Evolutionary conservation across 2,888 invertebrate species (phyloP).

Genomic region (Drosophila multiciliata): DNA sequence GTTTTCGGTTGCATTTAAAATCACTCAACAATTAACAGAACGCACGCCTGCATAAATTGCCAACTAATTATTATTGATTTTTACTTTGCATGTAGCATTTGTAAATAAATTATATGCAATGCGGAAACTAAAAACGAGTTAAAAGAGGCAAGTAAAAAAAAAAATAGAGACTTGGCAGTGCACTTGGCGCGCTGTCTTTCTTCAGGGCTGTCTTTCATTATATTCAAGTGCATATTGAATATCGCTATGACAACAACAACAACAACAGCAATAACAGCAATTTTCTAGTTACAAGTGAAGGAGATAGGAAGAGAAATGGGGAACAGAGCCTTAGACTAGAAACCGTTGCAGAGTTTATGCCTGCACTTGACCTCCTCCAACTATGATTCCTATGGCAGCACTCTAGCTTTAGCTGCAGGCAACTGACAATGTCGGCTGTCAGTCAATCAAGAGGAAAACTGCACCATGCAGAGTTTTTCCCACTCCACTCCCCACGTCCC

Average conservation of each 20-base stretch:
- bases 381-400: conserved; percentile 12
- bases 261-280: conserved; percentile 8
- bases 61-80: conserved; percentile 65
- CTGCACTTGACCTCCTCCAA: conserved; percentile 66
- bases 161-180: conserved; percentile 8
- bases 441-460: conserved; percentile 56
- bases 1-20: conserved; percentile 24
- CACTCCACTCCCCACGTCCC: background rate
- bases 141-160: background rate
- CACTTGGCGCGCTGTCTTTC: conserved; percentile 21
- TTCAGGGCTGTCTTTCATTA: conserved; percentile 15
- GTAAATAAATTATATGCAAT: conserved; percentile 14
- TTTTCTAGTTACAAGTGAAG: background rate
- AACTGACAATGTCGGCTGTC: conserved; percentile 50
- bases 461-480: conserved; percentile 41
- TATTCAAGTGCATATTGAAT: conserved; percentile 22
- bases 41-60: conserved; percentile 36
- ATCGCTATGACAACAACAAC: conserved; percentile 42
- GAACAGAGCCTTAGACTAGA: conserved; percentile 17
- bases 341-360: conserved; percentile 15
- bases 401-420: conserved; percentile 1
- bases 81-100: conserved; percentile 41
- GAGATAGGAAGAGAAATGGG: background rate
- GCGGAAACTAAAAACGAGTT: conserved; percentile 22
- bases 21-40: conserved; percentile 14